Percentiles rank a stretch among this genome's conserved stretches.
Conservation (phyloP, 2,888 invertebrate genomes). For the Matsumyia berberina region DNA sequence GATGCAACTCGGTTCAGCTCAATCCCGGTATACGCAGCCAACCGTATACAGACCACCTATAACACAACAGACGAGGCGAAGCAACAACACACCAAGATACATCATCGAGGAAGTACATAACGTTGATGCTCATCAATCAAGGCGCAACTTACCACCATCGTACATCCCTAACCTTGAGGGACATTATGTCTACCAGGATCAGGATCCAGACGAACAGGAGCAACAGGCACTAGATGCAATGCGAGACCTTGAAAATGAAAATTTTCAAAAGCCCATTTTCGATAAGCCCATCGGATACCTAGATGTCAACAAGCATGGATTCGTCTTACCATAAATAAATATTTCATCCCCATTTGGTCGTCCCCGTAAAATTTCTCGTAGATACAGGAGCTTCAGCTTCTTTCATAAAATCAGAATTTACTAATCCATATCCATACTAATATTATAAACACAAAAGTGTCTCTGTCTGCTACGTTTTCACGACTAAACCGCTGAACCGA, state of each 20-base stretch:
- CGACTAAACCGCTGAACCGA: no score
- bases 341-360: slow-evolving; percentile 44
- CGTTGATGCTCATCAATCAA: slow-evolving; percentile 13
- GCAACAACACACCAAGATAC: slow-evolving; percentile 15
- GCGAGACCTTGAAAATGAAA: slow-evolving; percentile 2
- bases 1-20: slow-evolving; percentile 25
- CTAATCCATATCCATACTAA: slow-evolving; percentile 33
- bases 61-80: slow-evolving; percentile 24
- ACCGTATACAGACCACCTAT: no score
- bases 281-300: slow-evolving; percentile 49
- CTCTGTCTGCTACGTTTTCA: no score
- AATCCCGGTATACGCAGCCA: slow-evolving; percentile 17
- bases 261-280: slow-evolving; percentile 53
- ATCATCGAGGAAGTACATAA: slow-evolving; percentile 26
- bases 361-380: slow-evolving; percentile 20
- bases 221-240: not conserved
- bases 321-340: not conserved
- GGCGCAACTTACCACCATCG: slow-evolving; percentile 9
- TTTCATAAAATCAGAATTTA: slow-evolving; percentile 58
- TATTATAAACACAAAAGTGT: slow-evolving; percentile 32
- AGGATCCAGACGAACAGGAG: slow-evolving; percentile 10
- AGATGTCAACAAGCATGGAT: slow-evolving; percentile 59
- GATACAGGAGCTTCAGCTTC: slow-evolving; percentile 62
- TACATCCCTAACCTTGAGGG: slow-evolving; percentile 20
- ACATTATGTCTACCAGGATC: not conserved